Conservation (phyloP, 2,113 vertebrate genomes). For the Vulpes ferrilata region DNA sequence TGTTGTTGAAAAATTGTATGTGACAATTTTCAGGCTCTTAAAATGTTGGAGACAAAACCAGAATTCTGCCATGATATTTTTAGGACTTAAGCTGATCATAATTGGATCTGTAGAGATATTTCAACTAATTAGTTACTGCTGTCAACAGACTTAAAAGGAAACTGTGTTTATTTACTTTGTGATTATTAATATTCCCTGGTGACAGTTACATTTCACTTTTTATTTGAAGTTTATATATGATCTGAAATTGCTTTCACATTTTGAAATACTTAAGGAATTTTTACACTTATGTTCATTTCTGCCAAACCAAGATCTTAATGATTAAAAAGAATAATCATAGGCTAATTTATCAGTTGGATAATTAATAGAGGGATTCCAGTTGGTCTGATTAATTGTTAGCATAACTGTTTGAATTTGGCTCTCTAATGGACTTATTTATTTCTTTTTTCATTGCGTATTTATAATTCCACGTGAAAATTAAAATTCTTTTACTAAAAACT, state of each 20-base stretch:
- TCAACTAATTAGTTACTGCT: background rate
- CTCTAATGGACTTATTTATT: background rate
- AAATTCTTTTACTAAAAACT: background rate
- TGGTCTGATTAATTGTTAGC: background rate
- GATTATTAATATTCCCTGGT: background rate
- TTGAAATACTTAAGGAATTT: background rate
- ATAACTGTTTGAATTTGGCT: background rate
- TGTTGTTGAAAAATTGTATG: background rate
- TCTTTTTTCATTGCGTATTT: background rate
- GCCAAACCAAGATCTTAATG: background rate
- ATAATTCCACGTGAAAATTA: background rate
- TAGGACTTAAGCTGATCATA: background rate
- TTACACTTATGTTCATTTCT: background rate
- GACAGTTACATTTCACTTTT: background rate
- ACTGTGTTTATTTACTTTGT: background rate
- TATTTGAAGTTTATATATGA: background rate
- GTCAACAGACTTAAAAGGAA: background rate
- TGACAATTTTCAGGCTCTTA: background rate
- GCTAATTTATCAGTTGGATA: background rate
- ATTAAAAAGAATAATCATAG: background rate
- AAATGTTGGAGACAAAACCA: background rate
- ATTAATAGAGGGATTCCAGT: background rate
- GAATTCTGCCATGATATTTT: background rate
- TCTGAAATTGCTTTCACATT: background rate
- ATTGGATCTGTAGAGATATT: background rate